Evolutionary conservation across 2,888 invertebrate genomes (phyloP), one percentile per base, ranked within the genome.

Genomic region (Beris morrisii): DNA sequence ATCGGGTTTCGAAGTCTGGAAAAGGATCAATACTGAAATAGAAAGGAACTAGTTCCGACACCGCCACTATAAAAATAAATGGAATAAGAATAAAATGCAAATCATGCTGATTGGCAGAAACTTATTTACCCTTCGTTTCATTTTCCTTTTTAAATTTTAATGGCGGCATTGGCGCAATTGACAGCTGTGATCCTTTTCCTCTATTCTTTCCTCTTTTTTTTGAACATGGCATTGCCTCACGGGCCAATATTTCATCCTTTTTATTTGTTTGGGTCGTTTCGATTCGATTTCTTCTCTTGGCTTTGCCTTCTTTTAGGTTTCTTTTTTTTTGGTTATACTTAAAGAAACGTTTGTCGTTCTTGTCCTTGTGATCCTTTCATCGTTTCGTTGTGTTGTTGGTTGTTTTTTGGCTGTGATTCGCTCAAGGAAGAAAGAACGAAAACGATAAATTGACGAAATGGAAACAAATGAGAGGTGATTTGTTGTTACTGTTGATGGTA

Each of bases 81-180:
- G 22, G 22, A 22, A 22, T 22, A 38, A 38, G 9, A 38, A 38
- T 5, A 59, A 64, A 64, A 44, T 64, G 44, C 43, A 53, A 66
- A 54, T 66, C 66, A 66, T 59, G 59, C 30, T 59, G 66, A 66
- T 61, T 66, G 59, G 66, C 66, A 53, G 50, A 43, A 66, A 66
- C 53, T 58, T 59, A 66, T 59, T 59, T 55, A 59, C 32, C 12
- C 59, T 59, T 59, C 58, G 38, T 53, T 66, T 53, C 30, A 22
- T 30, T 53, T 53, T 53, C 30, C 59, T 50, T 58, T 66, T 66
- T 59, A 66, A 66, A 53, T 66, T 66, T 66, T 66, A 66, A 66
- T 66, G 61, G 58, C 59, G 59, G 53, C 59, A 59, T 66, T 66
- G 66, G 66, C 54, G 59, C 66, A 66, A 66, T 66, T 66, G 66